A percentile compares a stretch with the other conserved stretches of the same genome.
phyloP scores from a whole-genome alignment of 2,888 invertebrate species.

The Chaetogeoica ovagalla region DNA sequence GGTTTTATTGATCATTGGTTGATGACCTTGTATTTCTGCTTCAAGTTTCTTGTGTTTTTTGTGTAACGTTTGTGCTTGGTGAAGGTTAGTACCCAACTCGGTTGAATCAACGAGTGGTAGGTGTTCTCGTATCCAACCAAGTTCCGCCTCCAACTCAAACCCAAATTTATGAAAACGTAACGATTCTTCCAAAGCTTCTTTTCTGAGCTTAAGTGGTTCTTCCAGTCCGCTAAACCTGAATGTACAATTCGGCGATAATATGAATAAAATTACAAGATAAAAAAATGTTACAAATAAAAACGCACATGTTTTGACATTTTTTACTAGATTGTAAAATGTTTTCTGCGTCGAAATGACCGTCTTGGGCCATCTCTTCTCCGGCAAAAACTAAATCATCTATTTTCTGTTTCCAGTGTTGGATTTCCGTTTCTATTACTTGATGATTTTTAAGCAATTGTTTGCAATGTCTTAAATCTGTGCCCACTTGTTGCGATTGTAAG shows the following conservation, averaged over 20 bases:
- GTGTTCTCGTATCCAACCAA: constrained; percentile 94
- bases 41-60: constrained; percentile 94
- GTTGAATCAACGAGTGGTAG: constrained; percentile 77
- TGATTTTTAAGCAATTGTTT: constrained; percentile 88
- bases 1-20: constrained; percentile 81
- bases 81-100: constrained; percentile 78
- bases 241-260: not conserved
- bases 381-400: constrained; percentile 76
- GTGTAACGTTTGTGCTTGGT: constrained; percentile 86
- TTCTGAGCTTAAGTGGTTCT: constrained; percentile 72
- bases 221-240: constrained; percentile 69
- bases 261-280: not conserved
- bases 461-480: constrained; percentile 87
- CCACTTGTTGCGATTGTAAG: constrained; percentile 79
- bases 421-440: constrained; percentile 83
- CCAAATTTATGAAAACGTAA: constrained; percentile 87
- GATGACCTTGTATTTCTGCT: constrained; percentile 84
- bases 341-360: constrained; percentile 91
- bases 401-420: constrained; percentile 79
- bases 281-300: constrained; percentile 26
- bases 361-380: constrained; percentile 88
- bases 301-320: constrained; percentile 69
- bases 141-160: constrained; percentile 88
- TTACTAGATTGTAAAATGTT: constrained; percentile 80
- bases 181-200: constrained; percentile 80